Percentiles rank a stretch among this genome's conserved stretches.
These are phyloP conservation scores for Scylla paramamosain DNA, from an alignment of 1,140 invertebrate genomes.

Conservation along the genomic window DNA sequence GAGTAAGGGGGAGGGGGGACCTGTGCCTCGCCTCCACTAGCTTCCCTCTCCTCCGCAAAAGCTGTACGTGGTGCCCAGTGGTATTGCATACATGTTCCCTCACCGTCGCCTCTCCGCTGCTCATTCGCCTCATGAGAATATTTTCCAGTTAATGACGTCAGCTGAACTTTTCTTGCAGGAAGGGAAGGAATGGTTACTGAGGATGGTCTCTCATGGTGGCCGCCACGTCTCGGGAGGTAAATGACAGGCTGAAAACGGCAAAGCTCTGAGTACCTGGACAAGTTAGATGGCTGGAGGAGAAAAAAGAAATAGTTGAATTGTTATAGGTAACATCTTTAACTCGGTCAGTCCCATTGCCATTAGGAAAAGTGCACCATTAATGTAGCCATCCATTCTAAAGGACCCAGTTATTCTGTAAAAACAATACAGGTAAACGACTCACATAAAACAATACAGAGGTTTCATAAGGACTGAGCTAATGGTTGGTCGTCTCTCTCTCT, in stretches of 20 bases:
- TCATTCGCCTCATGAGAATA: neutral
- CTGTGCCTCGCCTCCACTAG: neutral
- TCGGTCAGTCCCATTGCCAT: neutral
- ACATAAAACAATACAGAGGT: neutral
- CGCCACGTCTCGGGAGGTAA: conserved; percentile 7
- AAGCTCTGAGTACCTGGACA: neutral
- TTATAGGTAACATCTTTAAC: neutral
- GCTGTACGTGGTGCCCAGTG: neutral
- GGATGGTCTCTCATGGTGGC: neutral
- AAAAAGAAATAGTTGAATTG: neutral
- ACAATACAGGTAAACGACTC: neutral
- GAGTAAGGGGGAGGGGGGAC: neutral
- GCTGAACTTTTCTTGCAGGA: neutral
- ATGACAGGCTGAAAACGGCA: neutral
- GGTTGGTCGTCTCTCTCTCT: neutral
- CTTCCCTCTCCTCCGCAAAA: neutral
- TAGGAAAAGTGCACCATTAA: neutral
- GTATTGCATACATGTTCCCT: neutral
- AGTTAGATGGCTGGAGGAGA: neutral
- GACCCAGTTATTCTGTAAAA: neutral
- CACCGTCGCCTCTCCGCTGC: neutral
- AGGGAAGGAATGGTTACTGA: neutral
- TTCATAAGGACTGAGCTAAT: neutral
- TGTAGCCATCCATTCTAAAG: neutral
- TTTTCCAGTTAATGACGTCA: neutral